phyloP scores from a whole-genome alignment of 2,113 vertebrate species.

The Aix galericulata region DNA sequence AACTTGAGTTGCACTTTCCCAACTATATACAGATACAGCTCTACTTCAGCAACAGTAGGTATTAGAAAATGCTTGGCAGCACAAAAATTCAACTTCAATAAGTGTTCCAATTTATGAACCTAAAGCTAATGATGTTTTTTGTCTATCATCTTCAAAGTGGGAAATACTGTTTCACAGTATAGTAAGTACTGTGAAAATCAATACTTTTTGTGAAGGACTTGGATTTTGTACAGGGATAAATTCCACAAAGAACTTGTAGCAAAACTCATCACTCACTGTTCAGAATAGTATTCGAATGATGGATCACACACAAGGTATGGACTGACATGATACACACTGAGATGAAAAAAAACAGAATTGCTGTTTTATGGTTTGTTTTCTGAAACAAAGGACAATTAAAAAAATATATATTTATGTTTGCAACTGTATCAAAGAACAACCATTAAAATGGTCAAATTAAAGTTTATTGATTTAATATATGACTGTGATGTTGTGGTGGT shows the following conservation, averaged over 20 bases:
- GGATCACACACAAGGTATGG: not conserved
- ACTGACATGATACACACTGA: not conserved
- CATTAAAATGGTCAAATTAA: not conserved
- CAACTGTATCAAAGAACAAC: not conserved
- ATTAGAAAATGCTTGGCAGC: not conserved
- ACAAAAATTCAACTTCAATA: not conserved
- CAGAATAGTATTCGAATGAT: not conserved
- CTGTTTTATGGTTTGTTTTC: not conserved
- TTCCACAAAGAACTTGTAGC: not conserved
- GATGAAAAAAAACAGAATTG: not conserved
- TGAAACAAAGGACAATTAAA: not conserved
- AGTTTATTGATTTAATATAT: not conserved
- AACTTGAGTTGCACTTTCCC: not conserved
- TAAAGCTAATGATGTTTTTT: not conserved
- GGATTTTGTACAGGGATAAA: not conserved
- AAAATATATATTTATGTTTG: not conserved
- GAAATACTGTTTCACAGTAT: not conserved
- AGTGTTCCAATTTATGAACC: not conserved
- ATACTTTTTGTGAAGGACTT: not conserved
- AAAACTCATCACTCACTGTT: not conserved
- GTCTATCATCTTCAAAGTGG: not conserved
- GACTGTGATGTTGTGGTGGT: no score
- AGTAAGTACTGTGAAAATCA: slow-evolving; percentile 16
- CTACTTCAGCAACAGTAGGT: not conserved
- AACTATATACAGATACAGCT: not conserved